Conservation (phyloP, 2,888 invertebrate species). For the Orchesella flavescens region DNA sequence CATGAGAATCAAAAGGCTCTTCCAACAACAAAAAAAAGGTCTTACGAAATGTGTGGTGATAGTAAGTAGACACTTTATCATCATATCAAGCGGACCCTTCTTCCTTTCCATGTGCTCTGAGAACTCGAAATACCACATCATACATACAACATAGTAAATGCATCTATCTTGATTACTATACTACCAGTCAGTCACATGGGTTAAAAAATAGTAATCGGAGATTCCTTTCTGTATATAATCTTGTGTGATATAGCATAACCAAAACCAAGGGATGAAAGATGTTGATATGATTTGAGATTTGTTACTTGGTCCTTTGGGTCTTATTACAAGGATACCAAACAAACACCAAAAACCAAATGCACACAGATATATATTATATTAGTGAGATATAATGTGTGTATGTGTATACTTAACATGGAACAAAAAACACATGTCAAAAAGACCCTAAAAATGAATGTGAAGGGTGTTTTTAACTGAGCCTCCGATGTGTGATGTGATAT, state of each 20-base stretch:
- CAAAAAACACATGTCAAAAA: not conserved
- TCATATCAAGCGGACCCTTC: constrained; percentile 10
- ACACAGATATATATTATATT: constrained; percentile 3
- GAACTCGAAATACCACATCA: too few species aligned
- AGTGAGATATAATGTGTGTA: constrained; percentile 17
- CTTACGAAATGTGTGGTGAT: too few species aligned
- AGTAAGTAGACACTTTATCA: constrained; percentile 5
- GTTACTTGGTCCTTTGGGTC: constrained; percentile 17
- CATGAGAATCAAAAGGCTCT: too few species aligned
- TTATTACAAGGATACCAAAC: constrained; percentile 14
- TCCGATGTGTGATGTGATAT: too few species aligned
- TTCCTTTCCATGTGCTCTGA: too few species aligned
- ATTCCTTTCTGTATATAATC: not conserved
- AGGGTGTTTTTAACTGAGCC: too few species aligned
- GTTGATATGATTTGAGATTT: constrained; percentile 2
- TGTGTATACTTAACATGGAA: constrained; percentile 14
- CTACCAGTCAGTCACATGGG: too few species aligned
- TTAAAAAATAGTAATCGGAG: constrained; percentile 31
- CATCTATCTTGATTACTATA: too few species aligned
- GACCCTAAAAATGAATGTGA: too few species aligned
- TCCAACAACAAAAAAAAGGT: too few species aligned
- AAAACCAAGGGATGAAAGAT: not conserved
- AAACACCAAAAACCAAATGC: not conserved
- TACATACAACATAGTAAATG: too few species aligned
- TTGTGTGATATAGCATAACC: not conserved